phyloP scores from a whole-genome alignment of 2,888 invertebrate genomes.

The Ichneumoninae sp. region DNA sequence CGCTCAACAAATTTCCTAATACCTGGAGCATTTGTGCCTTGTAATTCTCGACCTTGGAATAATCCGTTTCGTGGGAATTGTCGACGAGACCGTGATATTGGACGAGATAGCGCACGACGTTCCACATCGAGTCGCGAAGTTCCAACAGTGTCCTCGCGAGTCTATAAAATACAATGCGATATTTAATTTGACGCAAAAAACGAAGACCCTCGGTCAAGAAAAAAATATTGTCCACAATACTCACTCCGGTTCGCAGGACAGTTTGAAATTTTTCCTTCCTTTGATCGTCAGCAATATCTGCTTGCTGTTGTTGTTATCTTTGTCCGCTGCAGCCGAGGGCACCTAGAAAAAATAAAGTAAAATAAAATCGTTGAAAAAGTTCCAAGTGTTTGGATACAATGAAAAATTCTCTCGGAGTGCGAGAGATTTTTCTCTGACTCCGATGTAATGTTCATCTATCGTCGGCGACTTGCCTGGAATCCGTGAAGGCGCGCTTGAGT shows the following conservation, averaged over 20 bases:
- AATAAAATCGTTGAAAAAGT: not conserved
- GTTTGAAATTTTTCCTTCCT: constrained; percentile 79
- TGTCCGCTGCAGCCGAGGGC: constrained; percentile 23
- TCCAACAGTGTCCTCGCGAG: constrained; percentile 85
- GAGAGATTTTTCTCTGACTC: constrained; percentile 42
- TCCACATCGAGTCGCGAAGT: constrained; percentile 85
- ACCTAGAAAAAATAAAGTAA: constrained; percentile 68
- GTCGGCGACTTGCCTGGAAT: constrained; percentile 70
- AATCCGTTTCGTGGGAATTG: constrained; percentile 17
- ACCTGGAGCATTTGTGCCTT: constrained; percentile 74
- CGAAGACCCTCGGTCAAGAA: not conserved
- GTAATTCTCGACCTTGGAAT: constrained; percentile 67
- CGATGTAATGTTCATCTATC: constrained; percentile 10
- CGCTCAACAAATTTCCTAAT: constrained; percentile 70
- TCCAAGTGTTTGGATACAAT: not conserved
- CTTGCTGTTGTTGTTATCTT: constrained; percentile 62
- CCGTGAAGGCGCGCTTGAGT: constrained; percentile 74
- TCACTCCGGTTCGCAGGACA: constrained; percentile 83
- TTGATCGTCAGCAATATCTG: constrained; percentile 80
- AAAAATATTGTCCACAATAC: constrained; percentile 65
- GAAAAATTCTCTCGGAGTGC: constrained; percentile 22
- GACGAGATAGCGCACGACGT: constrained; percentile 85
- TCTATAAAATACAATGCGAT: constrained; percentile 83
- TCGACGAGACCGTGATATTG: constrained; percentile 81
- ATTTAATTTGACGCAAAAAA: constrained; percentile 76